phyloP scores from a whole-genome alignment of 2,888 invertebrate genomes.

The Nemapogon koenigi region DNA sequence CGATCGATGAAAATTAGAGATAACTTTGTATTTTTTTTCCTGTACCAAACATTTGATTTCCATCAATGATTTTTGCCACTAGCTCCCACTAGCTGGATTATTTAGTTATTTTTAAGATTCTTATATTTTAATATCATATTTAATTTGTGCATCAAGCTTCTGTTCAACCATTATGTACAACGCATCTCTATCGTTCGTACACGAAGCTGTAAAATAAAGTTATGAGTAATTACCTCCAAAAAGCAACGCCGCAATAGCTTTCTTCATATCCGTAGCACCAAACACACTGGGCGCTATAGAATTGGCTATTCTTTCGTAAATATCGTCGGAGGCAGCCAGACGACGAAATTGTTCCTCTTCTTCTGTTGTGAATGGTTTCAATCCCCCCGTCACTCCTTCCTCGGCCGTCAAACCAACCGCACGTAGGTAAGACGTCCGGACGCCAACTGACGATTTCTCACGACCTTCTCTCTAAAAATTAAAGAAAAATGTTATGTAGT shows the following conservation, averaged over 20 bases:
- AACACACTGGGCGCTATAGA: constrained; percentile 98
- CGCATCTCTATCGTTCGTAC: no score
- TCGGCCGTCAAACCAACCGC: constrained; percentile 93
- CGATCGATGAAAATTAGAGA: no score
- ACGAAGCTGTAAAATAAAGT: no score
- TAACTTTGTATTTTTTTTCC: no score
- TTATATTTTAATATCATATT: no score
- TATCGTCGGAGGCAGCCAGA: constrained; percentile 83
- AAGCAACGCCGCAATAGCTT: constrained; percentile 92
- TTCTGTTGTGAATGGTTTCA: constrained; percentile 49
- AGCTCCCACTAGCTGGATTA: no score
- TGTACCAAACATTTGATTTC: no score
- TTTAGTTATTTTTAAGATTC: no score
- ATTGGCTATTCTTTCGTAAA: constrained; percentile 86
- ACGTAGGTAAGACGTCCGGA: constrained; percentile 92
- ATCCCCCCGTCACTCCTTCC: constrained; percentile 74
- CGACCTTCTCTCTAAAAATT: constrained; percentile 66
- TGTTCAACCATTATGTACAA: no score
- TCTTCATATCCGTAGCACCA: constrained; percentile 94
- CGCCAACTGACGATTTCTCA: constrained; percentile 86
- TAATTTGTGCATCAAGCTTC: no score
- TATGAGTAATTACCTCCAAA: constrained; percentile 85
- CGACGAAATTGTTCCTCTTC: constrained; percentile 77
- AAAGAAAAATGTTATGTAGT: constrained; percentile 9
- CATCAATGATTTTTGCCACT: no score